Conservation (phyloP, 2,888 invertebrate genomes). For the Caenorhabditis virilis region DNA sequence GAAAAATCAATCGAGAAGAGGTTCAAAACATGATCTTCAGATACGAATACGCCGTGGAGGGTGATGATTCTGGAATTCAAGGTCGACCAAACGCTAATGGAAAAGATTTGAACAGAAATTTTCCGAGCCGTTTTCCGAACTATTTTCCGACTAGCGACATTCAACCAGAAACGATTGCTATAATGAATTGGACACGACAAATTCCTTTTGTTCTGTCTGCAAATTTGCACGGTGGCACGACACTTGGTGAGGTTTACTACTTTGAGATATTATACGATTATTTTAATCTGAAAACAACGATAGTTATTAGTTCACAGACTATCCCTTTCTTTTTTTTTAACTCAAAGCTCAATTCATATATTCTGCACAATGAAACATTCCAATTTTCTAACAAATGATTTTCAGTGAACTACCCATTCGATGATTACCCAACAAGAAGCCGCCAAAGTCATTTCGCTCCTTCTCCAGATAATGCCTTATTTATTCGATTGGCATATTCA, state of each 20-base stretch:
- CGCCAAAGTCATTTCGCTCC: slow-evolving; percentile 42
- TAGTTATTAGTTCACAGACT: too few relatives aligned
- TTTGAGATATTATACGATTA: not conserved
- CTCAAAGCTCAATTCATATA: too few relatives aligned
- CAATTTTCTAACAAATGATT: not conserved
- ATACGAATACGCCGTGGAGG: slow-evolving; percentile 41
- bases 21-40: slow-evolving; percentile 62
- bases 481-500: slow-evolving; percentile 62
- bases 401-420: slow-evolving; percentile 85
- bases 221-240: slow-evolving; percentile 74
- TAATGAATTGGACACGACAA: slow-evolving; percentile 68
- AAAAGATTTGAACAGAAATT: slow-evolving; percentile 86
- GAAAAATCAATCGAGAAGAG: slow-evolving; percentile 21
- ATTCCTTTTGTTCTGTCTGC: slow-evolving; percentile 66
- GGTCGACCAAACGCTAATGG: slow-evolving; percentile 77
- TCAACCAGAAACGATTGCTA: slow-evolving; percentile 68
- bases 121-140: slow-evolving; percentile 79
- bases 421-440: slow-evolving; percentile 77
- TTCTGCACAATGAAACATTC: too few relatives aligned
- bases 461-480: slow-evolving; percentile 59
- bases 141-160: slow-evolving; percentile 44
- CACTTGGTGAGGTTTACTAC: slow-evolving; percentile 77
- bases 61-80: slow-evolving; percentile 39
- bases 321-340: too few relatives aligned
- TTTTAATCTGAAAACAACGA: too few relatives aligned